These are phyloP conservation scores for Microcebus jonahi DNA, from an alignment of 2,113 vertebrate genomes.

Conservation along the genomic window DNA sequence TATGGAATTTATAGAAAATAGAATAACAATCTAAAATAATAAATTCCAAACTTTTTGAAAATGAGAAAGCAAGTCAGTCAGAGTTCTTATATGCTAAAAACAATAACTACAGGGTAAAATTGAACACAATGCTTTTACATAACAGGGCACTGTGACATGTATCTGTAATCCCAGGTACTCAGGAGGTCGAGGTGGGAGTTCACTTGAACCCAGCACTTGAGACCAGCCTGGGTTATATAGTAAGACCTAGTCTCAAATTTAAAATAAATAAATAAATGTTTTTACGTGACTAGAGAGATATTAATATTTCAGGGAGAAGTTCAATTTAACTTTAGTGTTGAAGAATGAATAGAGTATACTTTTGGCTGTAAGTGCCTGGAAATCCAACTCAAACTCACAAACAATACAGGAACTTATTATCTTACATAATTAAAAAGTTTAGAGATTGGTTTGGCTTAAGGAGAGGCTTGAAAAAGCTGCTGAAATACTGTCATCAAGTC, in stretches of 20 bases:
- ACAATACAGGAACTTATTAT: background rate
- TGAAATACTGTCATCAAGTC: background rate
- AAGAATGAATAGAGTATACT: background rate
- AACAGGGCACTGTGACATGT: too few relatives aligned
- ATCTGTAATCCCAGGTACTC: too few relatives aligned
- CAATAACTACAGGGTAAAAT: background rate
- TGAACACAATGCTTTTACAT: background rate
- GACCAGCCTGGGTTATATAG: too few relatives aligned
- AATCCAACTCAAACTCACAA: background rate
- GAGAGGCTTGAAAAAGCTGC: background rate
- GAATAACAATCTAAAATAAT: background rate
- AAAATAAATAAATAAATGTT: background rate
- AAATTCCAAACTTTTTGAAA: background rate
- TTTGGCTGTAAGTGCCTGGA: background rate
- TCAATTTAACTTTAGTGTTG: background rate
- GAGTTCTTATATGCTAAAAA: background rate
- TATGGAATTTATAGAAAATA: background rate
- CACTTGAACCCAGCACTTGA: too few relatives aligned
- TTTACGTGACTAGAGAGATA: background rate
- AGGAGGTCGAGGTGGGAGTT: too few relatives aligned
- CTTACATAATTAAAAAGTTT: background rate
- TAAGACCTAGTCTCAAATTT: too few relatives aligned
- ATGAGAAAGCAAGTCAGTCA: background rate
- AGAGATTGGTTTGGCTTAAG: background rate
- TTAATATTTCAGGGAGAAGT: background rate